Conservation (phyloP, 2,113 vertebrate genomes). For the Paralichthys olivaceus region DNA sequence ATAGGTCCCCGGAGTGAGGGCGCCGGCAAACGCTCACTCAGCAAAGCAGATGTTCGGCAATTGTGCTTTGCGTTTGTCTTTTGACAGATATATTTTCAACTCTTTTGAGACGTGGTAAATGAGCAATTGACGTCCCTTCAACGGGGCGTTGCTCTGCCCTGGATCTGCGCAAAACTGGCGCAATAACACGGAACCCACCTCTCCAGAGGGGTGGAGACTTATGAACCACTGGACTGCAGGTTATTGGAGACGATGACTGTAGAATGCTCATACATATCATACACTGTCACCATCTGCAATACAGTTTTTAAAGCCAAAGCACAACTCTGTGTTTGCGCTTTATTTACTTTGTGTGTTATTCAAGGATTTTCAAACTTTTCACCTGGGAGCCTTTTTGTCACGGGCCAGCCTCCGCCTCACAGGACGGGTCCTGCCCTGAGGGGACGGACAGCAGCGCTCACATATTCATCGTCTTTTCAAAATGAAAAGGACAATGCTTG, state of each 20-base stretch:
- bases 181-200: constrained; percentile 35
- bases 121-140: constrained; percentile 67
- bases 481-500: constrained; percentile 83
- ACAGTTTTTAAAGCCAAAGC: background rate
- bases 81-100: constrained; percentile 74
- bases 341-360: constrained; percentile 12
- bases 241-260: constrained; percentile 30
- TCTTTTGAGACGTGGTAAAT: constrained; percentile 69
- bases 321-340: background rate
- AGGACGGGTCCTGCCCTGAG: constrained; percentile 69
- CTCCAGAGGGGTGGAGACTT: background rate
- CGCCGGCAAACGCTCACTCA: constrained; percentile 70
- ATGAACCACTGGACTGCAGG: constrained; percentile 29
- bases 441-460: constrained; percentile 82
- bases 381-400: constrained; percentile 86
- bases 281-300: constrained; percentile 24
- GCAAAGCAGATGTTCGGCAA: constrained; percentile 80
- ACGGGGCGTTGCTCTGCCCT: constrained; percentile 45
- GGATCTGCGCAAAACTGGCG: background rate
- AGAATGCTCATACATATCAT: background rate
- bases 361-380: constrained; percentile 49
- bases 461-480: constrained; percentile 83
- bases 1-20: constrained; percentile 77
- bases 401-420: constrained; percentile 67
- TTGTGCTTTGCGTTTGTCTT: constrained; percentile 73